Percentiles rank a stretch among this genome's conserved stretches.
phyloP scores from a whole-genome alignment of 2,113 vertebrate genomes.

The Tricholaema leucomelas region DNA sequence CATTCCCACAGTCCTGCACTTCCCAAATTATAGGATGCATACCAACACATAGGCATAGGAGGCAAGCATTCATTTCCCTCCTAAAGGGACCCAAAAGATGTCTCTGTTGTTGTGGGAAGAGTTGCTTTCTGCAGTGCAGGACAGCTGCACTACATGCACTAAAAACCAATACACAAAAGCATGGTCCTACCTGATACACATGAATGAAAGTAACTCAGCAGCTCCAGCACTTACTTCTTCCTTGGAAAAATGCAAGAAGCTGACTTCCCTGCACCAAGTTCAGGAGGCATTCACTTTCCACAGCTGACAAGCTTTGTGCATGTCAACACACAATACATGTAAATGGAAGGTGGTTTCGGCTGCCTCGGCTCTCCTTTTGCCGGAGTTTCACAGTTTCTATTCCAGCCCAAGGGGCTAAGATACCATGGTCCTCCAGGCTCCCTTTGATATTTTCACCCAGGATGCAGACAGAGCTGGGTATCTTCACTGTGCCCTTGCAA shows the following conservation, averaged over 20 bases:
- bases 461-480: neutral
- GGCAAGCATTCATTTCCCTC: neutral
- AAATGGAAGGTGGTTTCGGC: neutral
- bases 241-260: neutral
- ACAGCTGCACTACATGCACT: neutral
- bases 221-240: neutral
- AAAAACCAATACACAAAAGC: neutral
- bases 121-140: neutral
- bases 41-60: neutral
- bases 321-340: rapidly evolving
- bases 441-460: neutral
- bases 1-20: neutral
- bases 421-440: neutral
- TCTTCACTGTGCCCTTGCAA: neutral
- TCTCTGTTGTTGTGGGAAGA: neutral
- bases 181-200: neutral
- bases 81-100: neutral
- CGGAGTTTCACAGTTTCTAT: neutral
- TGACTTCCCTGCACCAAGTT: neutral
- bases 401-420: neutral
- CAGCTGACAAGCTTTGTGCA: neutral
- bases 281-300: neutral
- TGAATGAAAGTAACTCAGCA: neutral
- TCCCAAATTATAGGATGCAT: rapidly evolving
- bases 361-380: neutral